Base-by-base conservation (phyloP, 1,140 invertebrate genomes). In the Sarcophaga bullata region DNA sequence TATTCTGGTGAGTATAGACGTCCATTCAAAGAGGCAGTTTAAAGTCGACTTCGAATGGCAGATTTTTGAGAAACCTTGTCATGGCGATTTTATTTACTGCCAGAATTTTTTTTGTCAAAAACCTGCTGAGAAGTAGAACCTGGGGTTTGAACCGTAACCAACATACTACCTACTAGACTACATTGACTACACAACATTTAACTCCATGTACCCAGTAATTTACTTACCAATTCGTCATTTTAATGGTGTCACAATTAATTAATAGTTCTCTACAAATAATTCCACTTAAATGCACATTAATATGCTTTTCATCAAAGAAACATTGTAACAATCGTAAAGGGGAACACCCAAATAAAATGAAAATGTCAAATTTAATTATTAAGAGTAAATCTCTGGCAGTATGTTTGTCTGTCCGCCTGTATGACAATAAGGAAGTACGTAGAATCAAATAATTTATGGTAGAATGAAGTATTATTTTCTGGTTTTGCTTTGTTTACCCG, bases 181-280 rank as follows among this genome's bases (percentile, higher is more conserved):
- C 25, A 4, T 1, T 4, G 25, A 37, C 25, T 37, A 37, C 25
- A 4, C 25, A 37, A 4, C 25, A 37, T 37, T 37, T 37, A 37
- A 37, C 25, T 37, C 25, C 1, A 37, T 58, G 54, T 58, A 15
- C 54, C 1, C 13, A 58, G 15, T 15, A 13, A 58, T 6, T 58
- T n/a, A 58, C 52, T 54, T 15, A 58, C 25, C 11, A 58, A 58
- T 13, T n/a, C 54, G 15, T 13, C 6, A 13, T 58, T 15, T 58
- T n/a, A 58, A 58, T 58, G 54, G 54, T 58, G 54, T n/a, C 54
- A 58, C 54, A 58, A 58, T 15, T 58, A 58, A 37, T 58, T 15
- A 15, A 58, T 58, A 58, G n/a, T 58, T 58, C 11, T 15, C n/a
- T 15, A n/a, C 54, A 58, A 58, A 13, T 58, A 58, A 58, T 58